These are phyloP conservation scores for Odontothrips loti DNA, from an alignment of 2,888 invertebrate genomes.

Conservation along the genomic window DNA sequence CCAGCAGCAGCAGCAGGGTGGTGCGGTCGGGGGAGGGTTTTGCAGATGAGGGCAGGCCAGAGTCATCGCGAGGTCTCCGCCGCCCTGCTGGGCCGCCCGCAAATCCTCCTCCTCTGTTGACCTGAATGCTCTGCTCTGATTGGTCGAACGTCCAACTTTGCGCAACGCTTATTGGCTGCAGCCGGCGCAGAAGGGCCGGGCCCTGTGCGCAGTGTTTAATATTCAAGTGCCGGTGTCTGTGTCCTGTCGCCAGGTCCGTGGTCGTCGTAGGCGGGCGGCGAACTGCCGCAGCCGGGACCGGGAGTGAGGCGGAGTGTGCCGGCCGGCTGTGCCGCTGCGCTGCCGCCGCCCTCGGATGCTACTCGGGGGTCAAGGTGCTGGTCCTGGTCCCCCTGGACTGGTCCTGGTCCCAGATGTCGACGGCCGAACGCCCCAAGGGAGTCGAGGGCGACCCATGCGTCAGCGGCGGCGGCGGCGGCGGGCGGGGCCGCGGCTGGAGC, in stretches of 20 bases:
- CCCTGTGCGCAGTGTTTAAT: background rate
- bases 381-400: too few relatives aligned
- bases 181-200: background rate
- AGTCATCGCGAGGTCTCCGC: background rate
- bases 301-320: background rate
- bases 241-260: background rate
- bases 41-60: background rate
- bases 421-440: too few relatives aligned
- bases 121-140: background rate
- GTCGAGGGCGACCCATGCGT: too few relatives aligned
- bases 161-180: background rate
- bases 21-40: background rate
- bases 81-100: background rate
- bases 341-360: too few relatives aligned
- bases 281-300: background rate
- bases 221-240: background rate
- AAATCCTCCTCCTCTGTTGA: background rate
- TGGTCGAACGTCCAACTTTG: background rate
- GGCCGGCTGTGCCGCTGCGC: background rate
- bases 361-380: too few relatives aligned
- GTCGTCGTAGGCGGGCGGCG: too few relatives aligned
- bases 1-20: background rate
- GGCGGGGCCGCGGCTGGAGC: too few relatives aligned
- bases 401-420: too few relatives aligned
- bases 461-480: too few relatives aligned